A percentile compares a stretch with the other conserved stretches of the same genome.
phyloP scores from a whole-genome alignment of 1,140 invertebrate genomes.

The Megalopta genalis region DNA sequence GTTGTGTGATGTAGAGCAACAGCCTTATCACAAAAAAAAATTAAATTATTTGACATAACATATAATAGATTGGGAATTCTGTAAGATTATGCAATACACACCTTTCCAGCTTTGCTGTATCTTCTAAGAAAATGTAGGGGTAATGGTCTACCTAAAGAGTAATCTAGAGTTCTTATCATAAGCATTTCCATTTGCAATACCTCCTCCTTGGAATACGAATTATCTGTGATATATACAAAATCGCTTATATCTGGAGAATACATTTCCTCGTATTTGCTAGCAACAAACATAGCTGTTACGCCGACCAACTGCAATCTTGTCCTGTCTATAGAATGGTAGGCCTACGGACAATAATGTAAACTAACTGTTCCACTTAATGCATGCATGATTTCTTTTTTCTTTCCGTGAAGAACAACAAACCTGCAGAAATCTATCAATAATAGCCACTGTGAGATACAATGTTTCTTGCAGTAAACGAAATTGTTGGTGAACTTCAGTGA shows the following conservation, averaged over 20 bases:
- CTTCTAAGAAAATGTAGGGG: conserved; percentile 94
- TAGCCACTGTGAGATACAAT: conserved; percentile 92
- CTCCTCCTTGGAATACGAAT: conserved; percentile 90
- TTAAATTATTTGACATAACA: not conserved
- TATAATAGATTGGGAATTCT: not conserved
- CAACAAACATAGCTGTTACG: conserved; percentile 93
- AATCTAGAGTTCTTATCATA: conserved; percentile 88
- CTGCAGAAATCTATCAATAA: conserved; percentile 95
- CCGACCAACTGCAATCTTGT: conserved; percentile 94
- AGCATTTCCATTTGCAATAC: conserved; percentile 92
- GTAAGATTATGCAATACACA: conserved; percentile 52
- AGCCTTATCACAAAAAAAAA: conserved; percentile 61
- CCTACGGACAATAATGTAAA: conserved; percentile 71
- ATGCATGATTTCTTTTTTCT: not conserved
- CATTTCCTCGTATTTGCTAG: conserved; percentile 98
- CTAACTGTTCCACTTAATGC: not conserved
- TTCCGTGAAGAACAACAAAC: conserved; percentile 73
- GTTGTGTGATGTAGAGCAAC: conserved; percentile 88
- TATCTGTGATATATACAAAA: conserved; percentile 96
- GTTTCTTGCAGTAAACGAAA: conserved; percentile 95
- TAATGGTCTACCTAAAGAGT: conserved; percentile 90
- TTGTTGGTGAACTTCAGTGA: conserved; percentile 94
- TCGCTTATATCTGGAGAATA: conserved; percentile 93
- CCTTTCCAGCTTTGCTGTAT: conserved; percentile 87
- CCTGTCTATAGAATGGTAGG: conserved; percentile 82